Evolutionary conservation across 2,888 invertebrate species (phyloP), one percentile per base, ranked within the genome.

Genomic region (Amphipyra berbera): DNA sequence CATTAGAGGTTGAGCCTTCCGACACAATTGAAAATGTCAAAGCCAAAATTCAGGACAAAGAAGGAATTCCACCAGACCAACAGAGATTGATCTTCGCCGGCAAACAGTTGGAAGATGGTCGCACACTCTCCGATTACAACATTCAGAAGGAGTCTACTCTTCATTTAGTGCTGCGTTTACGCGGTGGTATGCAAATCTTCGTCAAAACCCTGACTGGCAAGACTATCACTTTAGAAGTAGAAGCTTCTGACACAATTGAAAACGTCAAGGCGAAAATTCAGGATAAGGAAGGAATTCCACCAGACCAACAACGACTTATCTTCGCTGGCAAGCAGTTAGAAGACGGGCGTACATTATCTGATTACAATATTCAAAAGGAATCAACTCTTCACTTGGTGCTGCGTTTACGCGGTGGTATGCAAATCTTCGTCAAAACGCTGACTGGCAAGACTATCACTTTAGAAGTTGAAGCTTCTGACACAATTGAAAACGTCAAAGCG

Each of bases 301-400:
- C 84, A 41, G 84, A 84, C 54, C 84, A 84, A 2, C 84, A 84
- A 38, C 6, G 84, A 0, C 14, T 84, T 5, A 84, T 84, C 9
- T 84, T 84, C 5, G 84, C 84, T 0, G 84, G 84, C 0, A 84
- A 84, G 13, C 84, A 84, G 37, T 1, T 84, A 0, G 84, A 84
- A 63, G 84, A 84, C 41, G 83, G 83, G 0, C 82, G 83, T 10
- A 84, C 83, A 0, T 5, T 84, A 0, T 84, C 83, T 0, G 83
- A 84, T 1, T 84, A 84, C 37, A 84, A 84, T 2, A 84, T 84
- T 0, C 84, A 84, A n/a, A 84, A 84, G 3, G 84, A 84, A 5
- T 84, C 84, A 0, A 84, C 84, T 0, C 59, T 84, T 0, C 84
- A 84, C 0, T 65, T 84, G 0, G 84, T 84, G 0, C 14, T 84